Evolutionary conservation across 1,140 invertebrate species (phyloP), one percentile per base, ranked within the genome.

Genomic region (Macrosteles quadrilineatus): DNA sequence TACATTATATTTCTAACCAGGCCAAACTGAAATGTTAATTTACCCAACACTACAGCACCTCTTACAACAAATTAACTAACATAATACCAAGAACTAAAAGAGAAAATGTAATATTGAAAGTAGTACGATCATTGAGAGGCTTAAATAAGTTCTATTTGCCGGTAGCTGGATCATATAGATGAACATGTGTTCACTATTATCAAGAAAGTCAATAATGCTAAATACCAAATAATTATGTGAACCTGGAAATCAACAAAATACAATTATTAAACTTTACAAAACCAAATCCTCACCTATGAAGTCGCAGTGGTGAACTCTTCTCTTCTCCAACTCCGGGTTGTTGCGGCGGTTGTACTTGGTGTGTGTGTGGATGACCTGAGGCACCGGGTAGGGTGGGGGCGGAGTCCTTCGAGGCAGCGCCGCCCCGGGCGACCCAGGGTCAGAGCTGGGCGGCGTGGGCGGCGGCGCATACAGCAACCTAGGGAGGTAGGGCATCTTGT

Each of bases 251-350:
- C 14, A 14, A 17, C 14, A 17, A 57, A 57, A 9, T n/a, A n/a
- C n/a, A n/a, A n/a, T n/a, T n/a, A n/a, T n/a, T n/a, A n/a, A n/a
- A n/a, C n/a, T 63, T 23, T 36, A 30, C 43, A 27, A 23, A 25
- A 40, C 47, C n/a, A 11, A 68, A 14, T 14, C 81, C 85, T 88
- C 83, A 96, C 96, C 93, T 76, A 94, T 88, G 81, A 95, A 98
- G 84, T 96, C 91, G 84, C 96, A 98, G 80, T 95, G 95, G 80
- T 98, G 96, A 73, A 97, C 95, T 77, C 96, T 81, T 74, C 96
- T 84, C 81, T 97, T 97, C 80, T 98, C 96, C 71, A 98, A 81
- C 80, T 98, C 96, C 0, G 96, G 96, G 82, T 98, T 98, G 81
- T 98, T 98, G 75, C 95, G 86, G 72, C 96, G 85, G 82, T 98